Percentiles rank a stretch among this genome's conserved stretches.
Evolutionary conservation across 1,140 invertebrate genomes (phyloP).

Genomic region (Dreissena rostriformis): DNA sequence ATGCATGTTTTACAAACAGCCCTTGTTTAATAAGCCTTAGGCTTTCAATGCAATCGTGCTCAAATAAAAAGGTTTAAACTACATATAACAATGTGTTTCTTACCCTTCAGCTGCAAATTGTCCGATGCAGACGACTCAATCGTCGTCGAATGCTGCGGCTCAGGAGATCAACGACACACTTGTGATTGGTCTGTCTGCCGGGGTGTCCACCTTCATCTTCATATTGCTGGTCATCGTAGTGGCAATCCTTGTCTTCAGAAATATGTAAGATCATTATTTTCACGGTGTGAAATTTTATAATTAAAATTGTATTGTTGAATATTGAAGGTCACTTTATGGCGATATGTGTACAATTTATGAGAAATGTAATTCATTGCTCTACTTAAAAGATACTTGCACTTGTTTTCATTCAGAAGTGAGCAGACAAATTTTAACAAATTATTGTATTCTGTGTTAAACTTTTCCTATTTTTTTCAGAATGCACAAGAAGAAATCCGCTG

Average conservation of each 20-base stretch:
- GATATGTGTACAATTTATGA: neutral
- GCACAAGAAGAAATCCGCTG: neutral
- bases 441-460: neutral
- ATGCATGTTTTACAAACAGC: too few species aligned
- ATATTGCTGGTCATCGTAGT: constrained; percentile 20
- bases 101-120: constrained; percentile 30
- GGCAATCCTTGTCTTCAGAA: constrained; percentile 1
- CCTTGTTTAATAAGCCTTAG: too few species aligned
- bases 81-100: neutral
- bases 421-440: neutral
- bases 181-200: constrained; percentile 43
- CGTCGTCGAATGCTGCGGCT: neutral
- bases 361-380: neutral
- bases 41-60: too few species aligned
- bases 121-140: neutral
- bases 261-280: constrained; percentile 26
- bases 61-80: too few species aligned
- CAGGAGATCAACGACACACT: constrained; percentile 17
- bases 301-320: neutral
- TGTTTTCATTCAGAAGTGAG: too few species aligned
- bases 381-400: neutral
- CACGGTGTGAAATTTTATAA: neutral
- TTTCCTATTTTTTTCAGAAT: constrained; percentile 9
- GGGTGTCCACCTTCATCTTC: constrained; percentile 22
- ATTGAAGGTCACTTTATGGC: neutral